Evolutionary conservation across 2,113 vertebrate species (phyloP), one percentile per base, ranked within the genome.

Genomic region (Lichenostomus cassidix): DNA sequence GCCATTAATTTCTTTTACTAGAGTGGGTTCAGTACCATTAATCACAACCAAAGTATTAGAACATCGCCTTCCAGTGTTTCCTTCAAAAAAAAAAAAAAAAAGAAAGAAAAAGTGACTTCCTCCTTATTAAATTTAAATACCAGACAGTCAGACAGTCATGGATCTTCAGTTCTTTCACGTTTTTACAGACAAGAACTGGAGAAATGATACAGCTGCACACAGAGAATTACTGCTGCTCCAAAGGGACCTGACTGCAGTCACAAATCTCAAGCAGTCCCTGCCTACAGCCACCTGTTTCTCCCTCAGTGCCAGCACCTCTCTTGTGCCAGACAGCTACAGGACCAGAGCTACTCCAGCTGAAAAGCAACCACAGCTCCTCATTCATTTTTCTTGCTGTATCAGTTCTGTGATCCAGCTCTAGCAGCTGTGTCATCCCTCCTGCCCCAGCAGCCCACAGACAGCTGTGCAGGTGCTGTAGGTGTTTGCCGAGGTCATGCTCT

Each of bases 381-480:
- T 12, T 60, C 11, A 35, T 27, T 65, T 56, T 52, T 55, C 55
- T 39, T 53, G 29, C 33, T 68, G n/a, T 35, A 63, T 28, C 0
- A 1, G 14, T 12, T 24, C 55, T 33, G n/a, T 37, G 76, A 49
- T 52, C 27, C 11, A 14, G 71, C 62, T 75, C 37, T 70, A 65
- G 18, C 53, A 70, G 25, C 15, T 58, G 44, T 28, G 42, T 8
- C 71, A 39, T 2, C 25, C n/a, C 41, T 58, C 39, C 79, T 44
- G 50, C 18, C 69, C 42, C 83, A 82, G 55, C 60, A 64, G 80
- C 75, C 83, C 2, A 76, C 27, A 56, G 62, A 42, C 16, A 64
- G 46, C 44, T 2, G 7, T 3, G 19, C 2, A 60, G 10, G 44
- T 50, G 78, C 39, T 0, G 39, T 2, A 70, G 50, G 21, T 1